phyloP scores from a whole-genome alignment of 2,888 invertebrate species.

The Gibbula magus region DNA sequence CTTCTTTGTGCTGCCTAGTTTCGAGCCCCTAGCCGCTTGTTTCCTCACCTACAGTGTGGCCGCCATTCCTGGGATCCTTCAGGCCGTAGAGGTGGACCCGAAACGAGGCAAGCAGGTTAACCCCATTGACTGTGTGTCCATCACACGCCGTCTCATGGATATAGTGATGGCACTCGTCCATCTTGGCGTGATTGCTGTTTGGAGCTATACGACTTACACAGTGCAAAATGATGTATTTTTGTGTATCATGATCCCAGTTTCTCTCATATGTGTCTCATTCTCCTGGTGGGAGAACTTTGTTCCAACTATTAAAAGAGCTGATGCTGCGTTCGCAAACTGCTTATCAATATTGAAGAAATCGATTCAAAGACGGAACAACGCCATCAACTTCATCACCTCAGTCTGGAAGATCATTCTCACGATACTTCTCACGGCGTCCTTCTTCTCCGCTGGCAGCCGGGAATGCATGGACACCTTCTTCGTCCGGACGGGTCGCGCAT shows the following conservation, averaged over 20 bases:
- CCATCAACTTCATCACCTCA: constrained; percentile 40
- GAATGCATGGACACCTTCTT: constrained; percentile 35
- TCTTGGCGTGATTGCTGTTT: neutral
- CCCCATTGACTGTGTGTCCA: constrained; percentile 15
- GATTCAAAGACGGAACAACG: constrained; percentile 46
- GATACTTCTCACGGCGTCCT: constrained; percentile 29
- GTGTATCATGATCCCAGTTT: neutral
- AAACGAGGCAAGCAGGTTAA: constrained; percentile 28
- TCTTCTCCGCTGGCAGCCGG: constrained; percentile 25
- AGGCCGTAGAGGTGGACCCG: constrained; percentile 17
- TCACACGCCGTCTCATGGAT: constrained; percentile 27
- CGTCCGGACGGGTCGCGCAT: constrained; percentile 9
- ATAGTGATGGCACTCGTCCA: constrained; percentile 27
- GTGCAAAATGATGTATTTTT: neutral
- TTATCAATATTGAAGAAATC: constrained; percentile 38
- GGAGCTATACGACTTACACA: constrained; percentile 5
- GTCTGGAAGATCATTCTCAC: constrained; percentile 25
- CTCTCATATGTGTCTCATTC: neutral
- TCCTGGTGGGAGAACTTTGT: constrained; percentile 35
- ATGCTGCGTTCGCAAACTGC: neutral
- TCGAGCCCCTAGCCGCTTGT: neutral
- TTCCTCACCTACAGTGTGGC: neutral
- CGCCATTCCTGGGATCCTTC: constrained; percentile 28
- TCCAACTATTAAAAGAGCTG: neutral
- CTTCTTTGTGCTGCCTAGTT: constrained; percentile 14